Base-by-base conservation (phyloP, 2,113 vertebrate genomes). In the Trinectes maculatus region DNA sequence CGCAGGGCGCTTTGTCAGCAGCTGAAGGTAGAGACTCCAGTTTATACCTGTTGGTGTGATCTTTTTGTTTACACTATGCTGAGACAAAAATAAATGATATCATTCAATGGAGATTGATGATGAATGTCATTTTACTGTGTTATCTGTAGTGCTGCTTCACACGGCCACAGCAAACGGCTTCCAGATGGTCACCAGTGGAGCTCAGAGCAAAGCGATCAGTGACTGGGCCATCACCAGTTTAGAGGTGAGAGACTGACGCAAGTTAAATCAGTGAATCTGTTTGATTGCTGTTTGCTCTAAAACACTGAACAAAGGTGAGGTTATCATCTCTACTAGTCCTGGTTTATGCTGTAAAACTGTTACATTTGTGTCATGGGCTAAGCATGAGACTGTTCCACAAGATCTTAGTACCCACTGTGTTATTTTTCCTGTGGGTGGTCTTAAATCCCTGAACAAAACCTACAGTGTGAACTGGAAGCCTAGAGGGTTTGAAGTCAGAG, bases 191-290 rank as follows among this genome's bases (percentile, higher is more conserved):
- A 99, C 96, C 57, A 99, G 96, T 0, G 98, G 98, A 47, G 93
- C 95, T 54, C 98, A 99, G 77, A 99, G 97, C 86, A 99, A 99
- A 92, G 95, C 97, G 0, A 77, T 99, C 83, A 98, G 87, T 0
- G 98, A 99, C 87, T 99, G 98, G 98, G 94, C 95, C 74, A 98
- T 99, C 76, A 96, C 96, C 80, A 99, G 98, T 0, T 91, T 99
- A 63, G 98, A 99, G 96, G 98, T 98, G 85, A 94, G 95, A n/a
- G n/a, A n/a, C n/a, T n/a, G n/a, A n/a, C n/a, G n/a, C n/a, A n/a
- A n/a, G n/a, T n/a, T n/a, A n/a, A n/a, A n/a, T n/a, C n/a, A n/a
- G n/a, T n/a, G n/a, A n/a, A n/a, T n/a, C n/a, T n/a, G n/a, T n/a
- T n/a, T n/a, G n/a, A n/a, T n/a, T n/a, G n/a, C n/a, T n/a, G n/a